Conservation (phyloP, 2,113 vertebrate genomes). For the Grammomys dolichurus region DNA sequence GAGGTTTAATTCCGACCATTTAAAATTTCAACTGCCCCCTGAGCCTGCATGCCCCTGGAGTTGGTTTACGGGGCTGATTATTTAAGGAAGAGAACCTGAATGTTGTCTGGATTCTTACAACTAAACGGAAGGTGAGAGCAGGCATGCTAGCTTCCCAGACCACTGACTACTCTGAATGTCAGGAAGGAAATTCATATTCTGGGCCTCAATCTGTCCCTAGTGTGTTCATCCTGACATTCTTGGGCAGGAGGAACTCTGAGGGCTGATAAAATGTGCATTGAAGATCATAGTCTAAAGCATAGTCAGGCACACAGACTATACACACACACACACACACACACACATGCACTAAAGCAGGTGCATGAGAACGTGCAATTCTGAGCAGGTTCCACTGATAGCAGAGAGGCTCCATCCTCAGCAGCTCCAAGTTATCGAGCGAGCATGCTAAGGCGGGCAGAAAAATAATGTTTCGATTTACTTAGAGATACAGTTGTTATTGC, state of each 20-base stretch:
- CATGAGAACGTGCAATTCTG: background rate
- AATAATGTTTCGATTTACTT: conserved; percentile 85
- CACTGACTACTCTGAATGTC: conserved; percentile 53
- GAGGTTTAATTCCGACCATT: conserved; percentile 89
- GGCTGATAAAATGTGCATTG: conserved; percentile 77
- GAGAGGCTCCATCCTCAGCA: conserved; percentile 43
- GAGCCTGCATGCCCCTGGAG: conserved; percentile 81
- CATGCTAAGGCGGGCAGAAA: conserved; percentile 76
- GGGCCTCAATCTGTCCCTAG: conserved; percentile 51
- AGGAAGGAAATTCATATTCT: conserved; percentile 74
- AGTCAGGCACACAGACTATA: background rate
- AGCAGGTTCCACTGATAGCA: conserved; percentile 14
- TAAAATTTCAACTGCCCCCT: conserved; percentile 86
- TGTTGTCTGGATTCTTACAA: conserved; percentile 69
- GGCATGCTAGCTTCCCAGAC: conserved; percentile 29
- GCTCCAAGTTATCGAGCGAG: conserved; percentile 65
- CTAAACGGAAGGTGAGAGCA: conserved; percentile 63
- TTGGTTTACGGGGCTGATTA: conserved; percentile 80
- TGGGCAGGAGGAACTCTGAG: conserved; percentile 75
- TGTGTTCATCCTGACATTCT: conserved; percentile 63
- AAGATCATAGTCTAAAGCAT: conserved; percentile 69
- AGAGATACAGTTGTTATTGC: conserved; percentile 85
- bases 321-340: background rate
- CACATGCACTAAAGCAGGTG: conserved; percentile 46
- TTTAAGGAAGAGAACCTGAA: conserved; percentile 75